phyloP scores from a whole-genome alignment of 2,797 vertebrate species.

The Chaunax sp. region DNA sequence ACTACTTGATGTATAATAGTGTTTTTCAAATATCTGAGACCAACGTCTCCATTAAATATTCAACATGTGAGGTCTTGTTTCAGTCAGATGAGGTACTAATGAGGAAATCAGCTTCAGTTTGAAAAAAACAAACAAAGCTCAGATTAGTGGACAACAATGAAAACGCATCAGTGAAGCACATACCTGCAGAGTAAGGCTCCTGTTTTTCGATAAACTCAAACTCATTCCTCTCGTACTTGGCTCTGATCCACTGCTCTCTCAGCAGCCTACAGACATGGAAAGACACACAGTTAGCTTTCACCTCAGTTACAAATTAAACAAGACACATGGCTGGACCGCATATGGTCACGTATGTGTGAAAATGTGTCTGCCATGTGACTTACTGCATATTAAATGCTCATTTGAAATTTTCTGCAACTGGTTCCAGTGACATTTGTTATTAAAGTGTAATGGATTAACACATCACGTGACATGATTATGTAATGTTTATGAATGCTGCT shows the following conservation, averaged over 20 bases:
- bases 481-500: too few relatives aligned
- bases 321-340: too few relatives aligned
- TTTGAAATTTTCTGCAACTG: too few relatives aligned
- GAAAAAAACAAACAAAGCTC: not conserved
- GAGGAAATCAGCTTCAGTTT: not conserved
- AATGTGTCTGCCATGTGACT: too few relatives aligned
- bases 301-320: conserved; percentile 15
- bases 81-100: too few relatives aligned
- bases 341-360: too few relatives aligned
- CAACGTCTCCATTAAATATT: not conserved
- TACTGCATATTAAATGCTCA: too few relatives aligned
- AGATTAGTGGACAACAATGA: not conserved
- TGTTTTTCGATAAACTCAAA: conserved; percentile 91
- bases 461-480: too few relatives aligned
- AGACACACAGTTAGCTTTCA: conserved; percentile 29
- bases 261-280: conserved; percentile 83
- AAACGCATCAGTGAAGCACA: not conserved
- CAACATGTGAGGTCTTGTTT: too few relatives aligned
- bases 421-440: too few relatives aligned
- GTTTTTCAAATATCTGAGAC: not conserved
- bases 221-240: conserved; percentile 93
- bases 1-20: too few relatives aligned
- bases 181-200: conserved; percentile 95
- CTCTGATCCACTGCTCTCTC: conserved; percentile 94
- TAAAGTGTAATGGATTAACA: too few relatives aligned